Conservation (phyloP, 2,113 vertebrate genomes). For the Bubo blakistoni region DNA sequence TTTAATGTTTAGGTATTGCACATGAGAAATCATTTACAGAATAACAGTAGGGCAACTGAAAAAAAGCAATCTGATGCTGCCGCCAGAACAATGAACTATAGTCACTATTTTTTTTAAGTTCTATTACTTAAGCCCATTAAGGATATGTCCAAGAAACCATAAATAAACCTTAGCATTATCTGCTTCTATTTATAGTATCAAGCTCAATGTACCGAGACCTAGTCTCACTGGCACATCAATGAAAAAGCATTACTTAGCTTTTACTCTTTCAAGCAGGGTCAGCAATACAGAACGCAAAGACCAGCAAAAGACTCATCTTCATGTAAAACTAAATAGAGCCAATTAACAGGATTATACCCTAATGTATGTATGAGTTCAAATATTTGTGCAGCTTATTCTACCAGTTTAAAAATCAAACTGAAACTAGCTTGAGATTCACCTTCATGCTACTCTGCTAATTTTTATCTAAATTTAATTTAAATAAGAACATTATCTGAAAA, state of each 20-base stretch:
- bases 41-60: background rate
- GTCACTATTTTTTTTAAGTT: background rate
- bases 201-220: constrained; percentile 24
- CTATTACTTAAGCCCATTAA: constrained; percentile 40
- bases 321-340: background rate
- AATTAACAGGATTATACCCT: background rate
- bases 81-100: background rate
- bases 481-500: background rate
- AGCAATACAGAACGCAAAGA: constrained; percentile 20
- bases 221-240: constrained; percentile 6
- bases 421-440: background rate
- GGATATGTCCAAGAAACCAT: constrained; percentile 20
- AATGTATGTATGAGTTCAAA: background rate
- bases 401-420: background rate
- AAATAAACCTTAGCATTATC: constrained; percentile 45
- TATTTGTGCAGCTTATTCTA: background rate
- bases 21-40: background rate
- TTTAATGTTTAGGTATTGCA: background rate
- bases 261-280: background rate
- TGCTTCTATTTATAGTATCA: constrained; percentile 3
- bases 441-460: background rate
- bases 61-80: background rate
- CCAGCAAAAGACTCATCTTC: background rate
- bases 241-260: background rate
- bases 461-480: background rate